phyloP scores from a whole-genome alignment of 2,113 vertebrate genomes.

The Platanista minor region DNA sequence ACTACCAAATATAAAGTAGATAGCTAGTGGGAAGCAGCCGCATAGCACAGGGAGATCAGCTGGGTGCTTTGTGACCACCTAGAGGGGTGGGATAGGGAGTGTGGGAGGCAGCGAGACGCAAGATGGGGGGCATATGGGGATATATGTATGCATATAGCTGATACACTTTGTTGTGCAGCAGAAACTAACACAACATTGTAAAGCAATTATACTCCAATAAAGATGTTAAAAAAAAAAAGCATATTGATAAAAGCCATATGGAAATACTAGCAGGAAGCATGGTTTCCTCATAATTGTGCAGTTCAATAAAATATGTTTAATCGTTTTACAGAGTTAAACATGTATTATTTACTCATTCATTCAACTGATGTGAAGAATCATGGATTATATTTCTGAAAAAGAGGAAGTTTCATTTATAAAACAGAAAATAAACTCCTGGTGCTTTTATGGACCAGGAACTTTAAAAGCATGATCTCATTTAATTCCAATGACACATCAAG shows the following conservation, averaged over 20 bases:
- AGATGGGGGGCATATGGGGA: too few species aligned
- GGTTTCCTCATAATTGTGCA: not conserved
- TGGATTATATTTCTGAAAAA: not conserved
- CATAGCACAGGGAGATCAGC: too few species aligned
- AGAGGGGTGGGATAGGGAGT: too few species aligned
- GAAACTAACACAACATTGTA: too few species aligned
- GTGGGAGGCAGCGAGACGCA: too few species aligned
- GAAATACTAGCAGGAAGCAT: not conserved
- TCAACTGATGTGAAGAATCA: not conserved
- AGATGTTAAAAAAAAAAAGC: not conserved
- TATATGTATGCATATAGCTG: too few species aligned
- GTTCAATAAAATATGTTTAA: constrained; percentile 31
- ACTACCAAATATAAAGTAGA: too few species aligned
- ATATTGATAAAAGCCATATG: not conserved
- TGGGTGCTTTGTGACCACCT: too few species aligned
- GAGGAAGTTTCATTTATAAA: not conserved
- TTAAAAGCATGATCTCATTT: not conserved
- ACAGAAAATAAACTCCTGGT: not conserved
- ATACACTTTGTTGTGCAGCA: too few species aligned
- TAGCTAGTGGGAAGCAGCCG: too few species aligned
- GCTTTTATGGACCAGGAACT: not conserved
- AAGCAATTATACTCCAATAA: too few species aligned
- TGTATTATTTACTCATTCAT: not conserved
- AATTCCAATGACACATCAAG: not conserved
- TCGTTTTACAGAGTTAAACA: not conserved